phyloP scores from a whole-genome alignment of 2,113 vertebrate genomes.

The Psilopsiagon aurifrons region DNA sequence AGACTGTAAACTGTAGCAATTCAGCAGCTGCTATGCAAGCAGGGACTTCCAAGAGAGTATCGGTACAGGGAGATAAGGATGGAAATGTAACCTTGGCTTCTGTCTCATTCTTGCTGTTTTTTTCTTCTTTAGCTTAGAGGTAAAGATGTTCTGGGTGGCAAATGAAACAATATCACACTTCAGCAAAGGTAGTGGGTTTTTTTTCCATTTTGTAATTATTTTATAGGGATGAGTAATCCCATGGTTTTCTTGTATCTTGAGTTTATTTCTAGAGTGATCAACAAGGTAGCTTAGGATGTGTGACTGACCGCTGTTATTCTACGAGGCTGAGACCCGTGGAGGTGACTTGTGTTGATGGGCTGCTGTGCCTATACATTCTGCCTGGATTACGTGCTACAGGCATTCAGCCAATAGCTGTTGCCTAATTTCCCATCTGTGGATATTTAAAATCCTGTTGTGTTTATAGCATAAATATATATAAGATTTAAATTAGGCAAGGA shows the following conservation, averaged over 20 bases:
- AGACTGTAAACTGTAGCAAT: constrained; percentile 45
- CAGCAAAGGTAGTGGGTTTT: neutral
- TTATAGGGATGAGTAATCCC: neutral
- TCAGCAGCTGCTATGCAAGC: constrained; percentile 47
- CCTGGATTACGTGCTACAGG: neutral
- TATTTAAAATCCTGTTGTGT: neutral
- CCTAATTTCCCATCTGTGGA: neutral
- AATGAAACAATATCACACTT: neutral
- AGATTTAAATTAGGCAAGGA: neutral
- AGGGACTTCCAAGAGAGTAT: constrained; percentile 19
- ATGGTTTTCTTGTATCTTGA: neutral
- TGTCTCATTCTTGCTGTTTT: neutral
- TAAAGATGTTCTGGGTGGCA: neutral
- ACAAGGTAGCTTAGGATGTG: neutral
- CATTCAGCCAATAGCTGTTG: neutral
- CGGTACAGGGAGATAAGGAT: neutral
- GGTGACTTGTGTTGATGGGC: neutral
- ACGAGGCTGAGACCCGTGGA: rapidly evolving
- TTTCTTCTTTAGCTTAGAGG: neutral
- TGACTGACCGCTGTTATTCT: neutral
- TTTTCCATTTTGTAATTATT: constrained; percentile 1
- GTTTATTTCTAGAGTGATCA: neutral
- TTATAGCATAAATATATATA: neutral
- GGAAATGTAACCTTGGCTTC: neutral
- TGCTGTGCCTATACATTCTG: neutral